A percentile compares a stretch with the other conserved stretches of the same genome.
Conservation (phyloP, 2,888 invertebrate species). For the Patella depressa region DNA sequence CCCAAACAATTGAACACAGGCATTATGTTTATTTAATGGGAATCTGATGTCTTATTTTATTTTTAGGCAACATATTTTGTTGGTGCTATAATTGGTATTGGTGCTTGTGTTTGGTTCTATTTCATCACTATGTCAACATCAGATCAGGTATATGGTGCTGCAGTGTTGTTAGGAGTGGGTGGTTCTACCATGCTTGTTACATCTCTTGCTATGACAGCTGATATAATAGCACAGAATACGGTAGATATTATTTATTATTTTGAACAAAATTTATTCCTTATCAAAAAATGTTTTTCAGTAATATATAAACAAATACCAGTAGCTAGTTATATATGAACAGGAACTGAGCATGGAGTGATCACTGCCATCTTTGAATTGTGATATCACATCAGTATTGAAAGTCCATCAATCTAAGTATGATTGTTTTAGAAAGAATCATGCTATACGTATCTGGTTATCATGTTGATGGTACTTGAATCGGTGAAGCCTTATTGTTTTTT, state of each 20-base stretch:
- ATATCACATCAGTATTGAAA: no score
- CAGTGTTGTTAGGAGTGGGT: constrained; percentile 83
- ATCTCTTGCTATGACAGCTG: constrained; percentile 89
- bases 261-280: no score
- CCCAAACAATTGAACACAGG: no score
- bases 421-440: no score
- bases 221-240: constrained; percentile 88
- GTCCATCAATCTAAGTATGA: no score
- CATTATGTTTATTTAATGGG: no score
- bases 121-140: constrained; percentile 54
- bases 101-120: constrained; percentile 81
- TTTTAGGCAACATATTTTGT: constrained; percentile 78
- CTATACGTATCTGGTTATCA: no score
- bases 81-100: constrained; percentile 78
- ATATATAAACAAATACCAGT: not conserved
- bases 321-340: not conserved
- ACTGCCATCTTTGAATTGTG: no score
- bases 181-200: constrained; percentile 90
- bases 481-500: no score
- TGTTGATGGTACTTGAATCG: no score
- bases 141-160: constrained; percentile 77
- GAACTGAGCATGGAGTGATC: no score
- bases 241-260: constrained; percentile 56
- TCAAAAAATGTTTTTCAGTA: not conserved
- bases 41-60: not conserved